Evolutionary conservation across 2,888 invertebrate species (phyloP).

Genomic region (Hypolimnas misippus): DNA sequence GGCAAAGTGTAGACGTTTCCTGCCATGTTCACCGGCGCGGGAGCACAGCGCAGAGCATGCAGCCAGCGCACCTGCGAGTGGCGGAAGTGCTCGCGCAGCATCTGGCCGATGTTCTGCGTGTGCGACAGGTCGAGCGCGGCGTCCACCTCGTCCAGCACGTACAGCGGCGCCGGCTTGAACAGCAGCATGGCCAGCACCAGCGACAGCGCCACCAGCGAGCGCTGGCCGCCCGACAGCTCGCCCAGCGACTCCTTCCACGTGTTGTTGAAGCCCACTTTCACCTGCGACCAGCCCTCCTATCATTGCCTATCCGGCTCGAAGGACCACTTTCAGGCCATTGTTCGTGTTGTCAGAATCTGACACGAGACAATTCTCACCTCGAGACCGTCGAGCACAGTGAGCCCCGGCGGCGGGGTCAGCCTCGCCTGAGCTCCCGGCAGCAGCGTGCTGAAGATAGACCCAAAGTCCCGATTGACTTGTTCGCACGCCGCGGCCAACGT

Average conservation of each 20-base stretch:
- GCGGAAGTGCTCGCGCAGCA: slow-evolving; percentile 95
- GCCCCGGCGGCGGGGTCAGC: slow-evolving; percentile 90
- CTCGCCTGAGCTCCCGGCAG: slow-evolving; percentile 95
- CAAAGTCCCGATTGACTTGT: slow-evolving; percentile 96
- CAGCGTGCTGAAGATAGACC: slow-evolving; percentile 95
- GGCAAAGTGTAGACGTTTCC: too few relatives aligned
- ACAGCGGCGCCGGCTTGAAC: slow-evolving; percentile 98
- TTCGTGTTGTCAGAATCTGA: not conserved
- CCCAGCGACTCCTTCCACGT: slow-evolving; percentile 98
- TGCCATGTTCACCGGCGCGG: too few relatives aligned
- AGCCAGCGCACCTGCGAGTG: slow-evolving; percentile 89
- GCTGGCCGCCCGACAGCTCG: slow-evolving; percentile 98
- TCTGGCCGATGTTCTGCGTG: slow-evolving; percentile 98
- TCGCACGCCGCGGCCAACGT: slow-evolving; percentile 92
- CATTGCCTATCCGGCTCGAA: not conserved
- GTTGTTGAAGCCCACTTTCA: slow-evolving; percentile 93
- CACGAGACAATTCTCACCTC: slow-evolving; percentile 84
- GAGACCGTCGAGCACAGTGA: slow-evolving; percentile 91
- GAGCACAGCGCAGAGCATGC: too few relatives aligned
- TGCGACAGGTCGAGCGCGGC: slow-evolving; percentile 98
- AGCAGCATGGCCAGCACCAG: slow-evolving; percentile 97
- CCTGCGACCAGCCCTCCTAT: slow-evolving; percentile 48
- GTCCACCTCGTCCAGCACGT: slow-evolving; percentile 99
- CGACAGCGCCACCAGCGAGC: slow-evolving; percentile 97
- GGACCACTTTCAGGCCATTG: not conserved